Evolutionary conservation across 2,797 vertebrate genomes (phyloP).

Genomic region (Myripristis jacobus): DNA sequence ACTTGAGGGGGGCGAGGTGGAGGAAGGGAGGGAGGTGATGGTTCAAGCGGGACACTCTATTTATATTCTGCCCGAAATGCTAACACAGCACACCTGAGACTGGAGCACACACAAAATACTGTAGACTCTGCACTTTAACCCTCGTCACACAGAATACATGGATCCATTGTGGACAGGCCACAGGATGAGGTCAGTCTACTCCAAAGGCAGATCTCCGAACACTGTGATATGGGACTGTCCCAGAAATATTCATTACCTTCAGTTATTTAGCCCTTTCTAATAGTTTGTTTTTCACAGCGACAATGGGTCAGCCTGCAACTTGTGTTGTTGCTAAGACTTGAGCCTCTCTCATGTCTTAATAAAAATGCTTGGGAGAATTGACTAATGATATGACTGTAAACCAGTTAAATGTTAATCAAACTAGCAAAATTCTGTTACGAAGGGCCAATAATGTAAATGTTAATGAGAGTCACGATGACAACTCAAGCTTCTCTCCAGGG

Average conservation of each 20-base stretch:
- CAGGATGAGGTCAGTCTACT: slow-evolving; percentile 36
- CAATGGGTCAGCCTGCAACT: no score
- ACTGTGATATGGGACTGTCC: background rate
- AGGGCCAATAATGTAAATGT: background rate
- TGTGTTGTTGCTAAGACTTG: no score
- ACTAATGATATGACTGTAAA: background rate
- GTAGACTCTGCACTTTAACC: slow-evolving; percentile 72
- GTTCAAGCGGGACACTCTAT: slow-evolving; percentile 66
- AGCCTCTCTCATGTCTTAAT: no score
- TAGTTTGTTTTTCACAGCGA: no score
- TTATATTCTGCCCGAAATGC: slow-evolving; percentile 70
- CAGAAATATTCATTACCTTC: no score
- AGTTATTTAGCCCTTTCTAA: no score
- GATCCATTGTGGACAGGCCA: slow-evolving; percentile 26
- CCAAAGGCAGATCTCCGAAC: slow-evolving; percentile 3
- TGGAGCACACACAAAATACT: slow-evolving; percentile 63
- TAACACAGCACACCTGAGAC: slow-evolving; percentile 74
- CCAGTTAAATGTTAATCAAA: slow-evolving; percentile 30
- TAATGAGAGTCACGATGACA: slow-evolving; percentile 4
- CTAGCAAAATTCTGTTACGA: slow-evolving; percentile 19
- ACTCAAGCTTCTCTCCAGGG: background rate
- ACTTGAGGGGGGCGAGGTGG: slow-evolving; percentile 47
- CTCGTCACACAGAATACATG: slow-evolving; percentile 25
- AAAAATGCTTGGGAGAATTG: no score
- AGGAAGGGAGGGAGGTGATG: slow-evolving; percentile 42